Percentiles rank a stretch among this genome's conserved stretches.
Conservation (phyloP, 2,113 vertebrate genomes). For the Nycticorax nycticorax region DNA sequence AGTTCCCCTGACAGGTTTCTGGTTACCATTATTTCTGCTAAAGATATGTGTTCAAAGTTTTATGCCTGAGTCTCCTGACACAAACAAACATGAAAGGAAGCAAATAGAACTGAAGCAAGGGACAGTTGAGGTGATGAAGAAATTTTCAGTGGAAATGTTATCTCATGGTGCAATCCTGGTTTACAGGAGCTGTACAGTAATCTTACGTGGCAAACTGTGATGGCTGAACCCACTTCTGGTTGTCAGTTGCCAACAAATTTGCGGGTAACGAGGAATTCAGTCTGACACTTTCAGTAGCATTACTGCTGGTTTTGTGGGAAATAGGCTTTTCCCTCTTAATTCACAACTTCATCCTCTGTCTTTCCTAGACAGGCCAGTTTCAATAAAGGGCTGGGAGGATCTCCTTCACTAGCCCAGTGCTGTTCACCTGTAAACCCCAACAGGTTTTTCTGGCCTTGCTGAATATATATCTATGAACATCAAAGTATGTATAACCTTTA, state of each 20-base stretch:
- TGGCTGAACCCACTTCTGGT: not conserved
- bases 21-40: not conserved
- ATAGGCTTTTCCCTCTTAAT: not conserved
- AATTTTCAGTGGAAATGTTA: not conserved
- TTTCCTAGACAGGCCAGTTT: not conserved
- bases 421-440: not conserved
- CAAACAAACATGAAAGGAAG: not conserved
- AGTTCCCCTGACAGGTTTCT: not conserved
- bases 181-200: not conserved
- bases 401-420: not conserved
- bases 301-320: not conserved
- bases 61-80: not conserved
- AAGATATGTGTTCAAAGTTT: not conserved
- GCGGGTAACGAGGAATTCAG: not conserved
- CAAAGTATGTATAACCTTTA: not conserved
- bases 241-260: not conserved
- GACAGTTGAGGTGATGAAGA: not conserved
- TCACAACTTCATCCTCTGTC: not conserved
- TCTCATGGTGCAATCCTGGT: not conserved
- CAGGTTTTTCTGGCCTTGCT: not conserved
- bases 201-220: not conserved
- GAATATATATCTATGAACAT: not conserved
- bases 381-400: not conserved
- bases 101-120: not conserved
- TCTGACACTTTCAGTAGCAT: not conserved